Evolutionary conservation across 2,113 vertebrate species (phyloP).

Genomic region (Indicator indicator): DNA sequence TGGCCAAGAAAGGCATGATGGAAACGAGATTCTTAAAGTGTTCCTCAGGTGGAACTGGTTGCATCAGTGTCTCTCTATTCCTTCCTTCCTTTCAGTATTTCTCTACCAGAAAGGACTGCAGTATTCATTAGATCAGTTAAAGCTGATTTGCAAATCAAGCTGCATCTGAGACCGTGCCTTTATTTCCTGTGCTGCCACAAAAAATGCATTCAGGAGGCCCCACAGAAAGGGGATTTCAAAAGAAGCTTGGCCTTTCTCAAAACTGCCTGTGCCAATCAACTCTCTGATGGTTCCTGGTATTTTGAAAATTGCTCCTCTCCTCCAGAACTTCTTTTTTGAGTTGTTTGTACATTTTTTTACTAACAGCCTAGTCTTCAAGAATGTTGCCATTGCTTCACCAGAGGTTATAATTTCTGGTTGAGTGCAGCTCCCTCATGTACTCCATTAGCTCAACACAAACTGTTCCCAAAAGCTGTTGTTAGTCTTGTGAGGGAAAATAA

Average conservation of each 20-base stretch:
- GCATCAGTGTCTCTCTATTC: not conserved
- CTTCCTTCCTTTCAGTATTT: not conserved
- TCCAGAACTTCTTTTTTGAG: not conserved
- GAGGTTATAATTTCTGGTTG: conserved; percentile 3
- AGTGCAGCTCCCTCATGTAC: not conserved
- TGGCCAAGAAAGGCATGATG: not conserved
- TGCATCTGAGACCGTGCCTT: not conserved
- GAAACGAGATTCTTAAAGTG: not conserved
- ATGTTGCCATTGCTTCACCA: not conserved
- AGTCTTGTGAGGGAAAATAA: not conserved
- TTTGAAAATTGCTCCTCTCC: not conserved
- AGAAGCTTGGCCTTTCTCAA: not conserved
- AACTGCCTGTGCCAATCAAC: not conserved
- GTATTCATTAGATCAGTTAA: not conserved
- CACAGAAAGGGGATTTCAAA: not conserved
- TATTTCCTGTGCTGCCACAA: not conserved
- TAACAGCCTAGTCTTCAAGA: not conserved
- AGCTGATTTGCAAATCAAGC: not conserved
- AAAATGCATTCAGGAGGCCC: not conserved
- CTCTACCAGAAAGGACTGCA: not conserved
- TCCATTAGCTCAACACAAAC: not conserved
- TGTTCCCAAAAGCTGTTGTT: conserved; percentile 8
- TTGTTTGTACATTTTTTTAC: not conserved
- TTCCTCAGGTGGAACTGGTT: not conserved
- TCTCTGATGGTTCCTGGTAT: not conserved